Conservation (phyloP, 2,113 vertebrate genomes). For the Hippocampus mohnikei region DNA sequence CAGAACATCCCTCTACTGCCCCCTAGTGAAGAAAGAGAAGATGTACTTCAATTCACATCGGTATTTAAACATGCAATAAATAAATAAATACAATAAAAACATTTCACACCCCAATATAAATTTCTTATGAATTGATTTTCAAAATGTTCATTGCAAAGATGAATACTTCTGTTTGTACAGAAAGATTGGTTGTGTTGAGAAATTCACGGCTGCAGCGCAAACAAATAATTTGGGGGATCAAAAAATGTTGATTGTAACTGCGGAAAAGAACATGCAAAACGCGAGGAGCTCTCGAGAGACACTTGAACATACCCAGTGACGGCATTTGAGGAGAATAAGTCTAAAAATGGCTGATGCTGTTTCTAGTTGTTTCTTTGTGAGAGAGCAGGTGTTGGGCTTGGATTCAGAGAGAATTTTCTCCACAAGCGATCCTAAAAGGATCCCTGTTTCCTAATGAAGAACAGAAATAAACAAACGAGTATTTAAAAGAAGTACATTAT, state of each 20-base stretch:
- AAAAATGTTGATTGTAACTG: neutral
- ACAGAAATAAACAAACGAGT: neutral
- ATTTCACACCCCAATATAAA: no score
- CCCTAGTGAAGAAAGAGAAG: slow-evolving; percentile 66
- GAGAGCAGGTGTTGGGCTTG: slow-evolving; percentile 2
- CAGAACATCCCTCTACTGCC: slow-evolving; percentile 80
- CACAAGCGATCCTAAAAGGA: slow-evolving; percentile 74
- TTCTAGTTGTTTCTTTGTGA: slow-evolving; percentile 63
- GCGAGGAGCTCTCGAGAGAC: no score
- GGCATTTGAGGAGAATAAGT: slow-evolving; percentile 83
- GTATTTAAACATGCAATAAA: neutral
- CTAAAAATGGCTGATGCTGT: slow-evolving; percentile 74
- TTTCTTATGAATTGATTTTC: no score
- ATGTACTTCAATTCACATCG: neutral
- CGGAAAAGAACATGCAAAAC: neutral
- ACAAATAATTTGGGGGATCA: neutral
- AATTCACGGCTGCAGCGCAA: no score
- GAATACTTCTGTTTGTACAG: no score
- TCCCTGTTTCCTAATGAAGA: slow-evolving; percentile 70
- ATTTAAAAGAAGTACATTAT: neutral
- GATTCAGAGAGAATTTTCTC: slow-evolving; percentile 63
- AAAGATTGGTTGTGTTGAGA: no score
- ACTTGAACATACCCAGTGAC: slow-evolving; percentile 80
- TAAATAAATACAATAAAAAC: no score
- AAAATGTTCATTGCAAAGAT: no score